phyloP scores from a whole-genome alignment of 1,140 invertebrate genomes.

The Diabrotica undecimpunctata region DNA sequence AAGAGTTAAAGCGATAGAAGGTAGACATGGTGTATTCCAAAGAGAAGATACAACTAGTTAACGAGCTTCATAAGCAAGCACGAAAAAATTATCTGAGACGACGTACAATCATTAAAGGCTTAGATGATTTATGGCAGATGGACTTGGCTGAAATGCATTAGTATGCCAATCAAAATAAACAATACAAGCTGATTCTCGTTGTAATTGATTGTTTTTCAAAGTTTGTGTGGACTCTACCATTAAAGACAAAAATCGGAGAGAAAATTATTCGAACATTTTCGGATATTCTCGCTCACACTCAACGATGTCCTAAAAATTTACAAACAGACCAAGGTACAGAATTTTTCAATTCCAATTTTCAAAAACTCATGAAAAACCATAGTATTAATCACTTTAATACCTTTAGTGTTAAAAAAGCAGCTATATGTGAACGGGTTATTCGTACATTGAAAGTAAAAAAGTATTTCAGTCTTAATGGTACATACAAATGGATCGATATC shows the following conservation, averaged over 20 bases:
- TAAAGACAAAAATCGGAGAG: slow-evolving; percentile 49
- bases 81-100: slow-evolving; percentile 39
- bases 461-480: no score
- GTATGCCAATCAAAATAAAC: slow-evolving; percentile 43
- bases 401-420: slow-evolving; percentile 44
- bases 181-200: slow-evolving; percentile 39
- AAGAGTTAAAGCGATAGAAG: no score
- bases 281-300: slow-evolving; percentile 31
- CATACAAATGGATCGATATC: no score
- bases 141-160: slow-evolving; percentile 41
- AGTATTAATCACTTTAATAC: slow-evolving; percentile 42
- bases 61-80: slow-evolving; percentile 43
- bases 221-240: slow-evolving; percentile 31
- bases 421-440: slow-evolving; percentile 47
- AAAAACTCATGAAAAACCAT: slow-evolving; percentile 37
- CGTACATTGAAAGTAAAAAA: slow-evolving; percentile 44
- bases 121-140: slow-evolving; percentile 36
- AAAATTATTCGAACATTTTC: not conserved
- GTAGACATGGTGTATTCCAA: not conserved
- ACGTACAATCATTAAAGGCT: slow-evolving; percentile 39
- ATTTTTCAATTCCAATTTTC: slow-evolving; percentile 41
- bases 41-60: slow-evolving; percentile 21
- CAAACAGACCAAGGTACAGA: slow-evolving; percentile 49
- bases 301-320: slow-evolving; percentile 44
- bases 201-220: no score